phyloP scores from a whole-genome alignment of 2,888 invertebrate species.

The Troides oblongomaculatus region DNA sequence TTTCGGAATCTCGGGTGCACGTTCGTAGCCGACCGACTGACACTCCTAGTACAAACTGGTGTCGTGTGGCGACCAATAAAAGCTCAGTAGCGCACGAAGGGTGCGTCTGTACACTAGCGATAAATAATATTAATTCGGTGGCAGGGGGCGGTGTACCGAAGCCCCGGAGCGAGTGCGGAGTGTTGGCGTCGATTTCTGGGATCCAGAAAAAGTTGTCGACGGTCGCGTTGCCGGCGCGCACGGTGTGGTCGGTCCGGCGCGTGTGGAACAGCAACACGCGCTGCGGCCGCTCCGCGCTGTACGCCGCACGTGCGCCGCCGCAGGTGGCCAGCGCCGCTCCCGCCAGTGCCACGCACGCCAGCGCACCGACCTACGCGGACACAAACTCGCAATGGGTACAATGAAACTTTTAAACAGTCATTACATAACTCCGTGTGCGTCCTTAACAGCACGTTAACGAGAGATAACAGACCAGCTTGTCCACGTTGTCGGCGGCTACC shows the following conservation, averaged over 20 bases:
- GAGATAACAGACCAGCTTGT: slow-evolving; percentile 37
- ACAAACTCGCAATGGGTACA: not conserved
- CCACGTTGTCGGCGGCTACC: slow-evolving; percentile 42
- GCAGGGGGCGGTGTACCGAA: slow-evolving; percentile 37
- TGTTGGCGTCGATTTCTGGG: slow-evolving; percentile 87
- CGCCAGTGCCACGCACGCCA: slow-evolving; percentile 32
- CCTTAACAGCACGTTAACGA: too few species aligned
- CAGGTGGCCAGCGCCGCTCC: slow-evolving; percentile 53
- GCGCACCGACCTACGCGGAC: slow-evolving; percentile 27
- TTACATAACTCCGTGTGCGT: too few species aligned
- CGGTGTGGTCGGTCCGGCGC: slow-evolving; percentile 73
- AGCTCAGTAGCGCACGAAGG: not conserved
- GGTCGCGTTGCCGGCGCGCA: slow-evolving; percentile 66
- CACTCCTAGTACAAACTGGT: too few species aligned
- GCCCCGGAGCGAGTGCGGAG: slow-evolving; percentile 67
- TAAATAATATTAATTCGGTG: too few species aligned
- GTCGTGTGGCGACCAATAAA: not conserved
- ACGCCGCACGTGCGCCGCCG: slow-evolving; percentile 85
- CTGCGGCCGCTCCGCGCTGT: slow-evolving; percentile 82
- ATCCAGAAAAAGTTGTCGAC: slow-evolving; percentile 82
- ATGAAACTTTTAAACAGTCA: too few species aligned
- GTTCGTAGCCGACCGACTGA: too few species aligned
- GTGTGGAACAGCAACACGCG: slow-evolving; percentile 86
- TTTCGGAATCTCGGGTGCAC: too few species aligned
- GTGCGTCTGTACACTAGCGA: too few species aligned